A percentile compares a stretch with the other conserved stretches of the same genome.
phyloP scores from a whole-genome alignment of 1,140 invertebrate genomes.

The Ctenoplectra terminalis region DNA sequence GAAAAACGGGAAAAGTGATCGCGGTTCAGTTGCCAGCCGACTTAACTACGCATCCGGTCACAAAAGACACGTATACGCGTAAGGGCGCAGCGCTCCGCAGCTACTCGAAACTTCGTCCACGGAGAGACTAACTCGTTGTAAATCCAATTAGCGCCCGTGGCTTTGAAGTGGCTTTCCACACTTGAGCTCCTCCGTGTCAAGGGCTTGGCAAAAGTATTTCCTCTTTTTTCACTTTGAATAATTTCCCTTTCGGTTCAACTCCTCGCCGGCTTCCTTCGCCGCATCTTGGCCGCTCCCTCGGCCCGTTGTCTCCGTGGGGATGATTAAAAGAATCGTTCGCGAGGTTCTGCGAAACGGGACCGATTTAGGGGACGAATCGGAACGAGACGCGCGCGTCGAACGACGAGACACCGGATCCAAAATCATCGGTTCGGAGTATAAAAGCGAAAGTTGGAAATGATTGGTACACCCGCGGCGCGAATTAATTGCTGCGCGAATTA shows the following conservation, averaged over 20 bases:
- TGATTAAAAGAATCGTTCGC: slow-evolving; percentile 4
- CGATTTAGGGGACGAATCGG: not conserved
- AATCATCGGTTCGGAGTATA: not conserved
- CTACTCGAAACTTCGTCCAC: slow-evolving; percentile 69
- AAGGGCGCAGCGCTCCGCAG: slow-evolving; percentile 48
- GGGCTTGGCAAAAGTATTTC: slow-evolving; percentile 63
- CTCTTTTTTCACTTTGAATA: slow-evolving; percentile 60
- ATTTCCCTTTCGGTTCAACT: slow-evolving; percentile 62
- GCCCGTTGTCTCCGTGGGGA: too few species aligned
- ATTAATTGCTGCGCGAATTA: not conserved
- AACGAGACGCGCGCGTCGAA: too few species aligned
- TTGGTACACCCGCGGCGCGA: not conserved
- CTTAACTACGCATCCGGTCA: slow-evolving; percentile 51
- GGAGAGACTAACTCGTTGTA: slow-evolving; percentile 69
- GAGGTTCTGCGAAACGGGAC: not conserved
- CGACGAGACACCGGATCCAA: too few species aligned
- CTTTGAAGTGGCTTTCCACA: slow-evolving; percentile 70
- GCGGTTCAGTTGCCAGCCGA: slow-evolving; percentile 49
- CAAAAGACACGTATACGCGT: slow-evolving; percentile 40
- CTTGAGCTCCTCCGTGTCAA: slow-evolving; percentile 69
- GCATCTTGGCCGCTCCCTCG: slow-evolving; percentile 25
- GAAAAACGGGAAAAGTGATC: slow-evolving; percentile 26
- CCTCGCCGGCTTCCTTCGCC: slow-evolving; percentile 42
- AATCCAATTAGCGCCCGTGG: slow-evolving; percentile 71
- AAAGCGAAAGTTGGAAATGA: not conserved